These are phyloP conservation scores for Heliconius aoede DNA, from an alignment of 2,888 invertebrate genomes.

Conservation along the genomic window DNA sequence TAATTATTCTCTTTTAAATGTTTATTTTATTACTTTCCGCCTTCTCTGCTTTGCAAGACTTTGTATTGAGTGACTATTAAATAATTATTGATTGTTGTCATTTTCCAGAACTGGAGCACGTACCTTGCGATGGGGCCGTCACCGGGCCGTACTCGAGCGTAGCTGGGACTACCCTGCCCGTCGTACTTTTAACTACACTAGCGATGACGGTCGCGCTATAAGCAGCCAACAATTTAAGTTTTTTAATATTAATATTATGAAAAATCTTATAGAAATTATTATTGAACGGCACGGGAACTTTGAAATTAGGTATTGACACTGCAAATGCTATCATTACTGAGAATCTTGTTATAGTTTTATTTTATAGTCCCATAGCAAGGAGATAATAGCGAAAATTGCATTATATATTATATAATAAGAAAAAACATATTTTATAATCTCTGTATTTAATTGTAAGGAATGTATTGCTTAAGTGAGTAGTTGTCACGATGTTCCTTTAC, in stretches of 20 bases:
- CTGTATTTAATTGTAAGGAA: constrained; percentile 45
- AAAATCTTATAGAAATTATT: constrained; percentile 26
- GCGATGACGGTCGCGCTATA: constrained; percentile 77
- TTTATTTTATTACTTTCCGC: no score
- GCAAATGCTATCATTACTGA: constrained; percentile 25
- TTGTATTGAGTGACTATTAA: no score
- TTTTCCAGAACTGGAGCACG: constrained; percentile 75
- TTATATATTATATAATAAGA: constrained; percentile 31
- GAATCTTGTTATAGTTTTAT: constrained; percentile 12
- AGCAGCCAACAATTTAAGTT: constrained; percentile 45
- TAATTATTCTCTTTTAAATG: no score
- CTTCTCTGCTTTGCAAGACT: no score
- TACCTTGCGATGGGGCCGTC: constrained; percentile 79
- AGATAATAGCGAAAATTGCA: constrained; percentile 28
- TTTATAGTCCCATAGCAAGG: constrained; percentile 24
- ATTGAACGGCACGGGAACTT: constrained; percentile 37
- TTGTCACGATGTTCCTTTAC: constrained; percentile 70
- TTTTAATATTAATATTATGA: constrained; percentile 11
- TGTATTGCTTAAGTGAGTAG: constrained; percentile 58
- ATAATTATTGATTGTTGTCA: not conserved
- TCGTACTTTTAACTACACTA: constrained; percentile 71
- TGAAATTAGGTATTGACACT: constrained; percentile 30
- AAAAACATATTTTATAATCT: constrained; percentile 49
- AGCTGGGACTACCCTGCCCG: constrained; percentile 73
- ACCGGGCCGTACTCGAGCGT: constrained; percentile 80